These are phyloP conservation scores for Leucozona laternaria DNA, from an alignment of 2,888 invertebrate species.

Conservation along the genomic window DNA sequence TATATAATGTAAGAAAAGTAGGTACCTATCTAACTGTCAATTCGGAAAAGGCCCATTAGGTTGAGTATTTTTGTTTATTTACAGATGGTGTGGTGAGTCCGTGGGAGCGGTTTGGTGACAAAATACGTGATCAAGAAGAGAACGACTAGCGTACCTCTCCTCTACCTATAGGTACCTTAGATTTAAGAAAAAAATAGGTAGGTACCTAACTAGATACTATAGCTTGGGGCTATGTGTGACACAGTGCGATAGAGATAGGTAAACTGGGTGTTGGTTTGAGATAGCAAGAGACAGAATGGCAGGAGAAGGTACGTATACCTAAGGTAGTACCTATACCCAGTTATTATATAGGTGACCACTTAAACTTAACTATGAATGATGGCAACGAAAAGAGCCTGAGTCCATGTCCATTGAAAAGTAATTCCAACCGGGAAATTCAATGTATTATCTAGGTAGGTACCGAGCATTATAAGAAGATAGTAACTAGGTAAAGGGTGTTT, in stretches of 20 bases:
- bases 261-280: too few relatives aligned
- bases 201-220: neutral
- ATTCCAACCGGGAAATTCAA: too few relatives aligned
- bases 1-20: neutral
- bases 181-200: neutral
- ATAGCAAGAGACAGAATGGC: neutral
- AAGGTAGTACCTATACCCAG: too few relatives aligned
- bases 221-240: constrained; percentile 25
- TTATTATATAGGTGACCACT: neutral
- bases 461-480: too few relatives aligned
- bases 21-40: too few relatives aligned
- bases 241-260: constrained; percentile 42
- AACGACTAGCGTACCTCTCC: constrained; percentile 62
- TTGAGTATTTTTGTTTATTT: neutral
- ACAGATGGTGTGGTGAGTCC: constrained; percentile 24
- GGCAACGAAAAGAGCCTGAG: neutral
- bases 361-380: neutral
- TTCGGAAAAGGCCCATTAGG: neutral
- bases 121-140: constrained; percentile 53
- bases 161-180: too few relatives aligned
- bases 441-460: too few relatives aligned
- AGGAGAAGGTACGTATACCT: neutral
- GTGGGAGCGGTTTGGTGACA: constrained; percentile 51
- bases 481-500: too few relatives aligned
- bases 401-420: too few relatives aligned